Evolutionary conservation across 1,140 invertebrate genomes (phyloP).

Genomic region (Pygmarrhopalites habei): DNA sequence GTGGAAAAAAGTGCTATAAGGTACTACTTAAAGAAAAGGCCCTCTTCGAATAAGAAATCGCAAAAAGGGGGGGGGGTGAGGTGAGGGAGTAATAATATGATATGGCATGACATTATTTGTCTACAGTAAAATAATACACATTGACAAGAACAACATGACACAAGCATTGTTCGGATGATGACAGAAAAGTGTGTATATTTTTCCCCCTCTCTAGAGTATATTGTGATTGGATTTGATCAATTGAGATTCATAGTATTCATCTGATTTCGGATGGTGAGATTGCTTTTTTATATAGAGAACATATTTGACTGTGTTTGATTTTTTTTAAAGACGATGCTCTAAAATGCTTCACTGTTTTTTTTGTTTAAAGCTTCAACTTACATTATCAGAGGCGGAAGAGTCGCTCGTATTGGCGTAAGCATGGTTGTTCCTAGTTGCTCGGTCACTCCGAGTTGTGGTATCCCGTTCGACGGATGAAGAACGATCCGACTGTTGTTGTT

Average conservation of each 20-base stretch:
- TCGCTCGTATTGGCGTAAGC: constrained; percentile 20
- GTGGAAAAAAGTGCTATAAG: no score
- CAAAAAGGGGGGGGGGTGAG: no score
- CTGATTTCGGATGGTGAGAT: not conserved
- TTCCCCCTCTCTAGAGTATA: not conserved
- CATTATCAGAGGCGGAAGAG: constrained; percentile 23
- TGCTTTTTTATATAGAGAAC: no score
- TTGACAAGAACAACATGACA: constrained; percentile 8
- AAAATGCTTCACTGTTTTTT: not conserved
- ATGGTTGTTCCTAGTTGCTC: constrained; percentile 1
- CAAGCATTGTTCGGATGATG: not conserved
- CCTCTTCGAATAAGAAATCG: no score
- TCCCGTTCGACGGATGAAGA: no score
- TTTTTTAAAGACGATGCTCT: no score
- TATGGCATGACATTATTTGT: no score
- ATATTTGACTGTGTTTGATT: no score
- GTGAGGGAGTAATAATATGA: no score
- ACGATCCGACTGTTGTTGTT: no score
- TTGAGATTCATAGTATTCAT: not conserved
- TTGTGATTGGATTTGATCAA: constrained; percentile 13
- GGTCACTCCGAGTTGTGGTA: not conserved
- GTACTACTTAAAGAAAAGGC: no score
- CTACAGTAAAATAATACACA: no score
- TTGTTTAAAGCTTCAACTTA: constrained; percentile 25
- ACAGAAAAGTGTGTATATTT: not conserved